phyloP scores from a whole-genome alignment of 2,888 invertebrate genomes.

The Muschampia plurimacula region DNA sequence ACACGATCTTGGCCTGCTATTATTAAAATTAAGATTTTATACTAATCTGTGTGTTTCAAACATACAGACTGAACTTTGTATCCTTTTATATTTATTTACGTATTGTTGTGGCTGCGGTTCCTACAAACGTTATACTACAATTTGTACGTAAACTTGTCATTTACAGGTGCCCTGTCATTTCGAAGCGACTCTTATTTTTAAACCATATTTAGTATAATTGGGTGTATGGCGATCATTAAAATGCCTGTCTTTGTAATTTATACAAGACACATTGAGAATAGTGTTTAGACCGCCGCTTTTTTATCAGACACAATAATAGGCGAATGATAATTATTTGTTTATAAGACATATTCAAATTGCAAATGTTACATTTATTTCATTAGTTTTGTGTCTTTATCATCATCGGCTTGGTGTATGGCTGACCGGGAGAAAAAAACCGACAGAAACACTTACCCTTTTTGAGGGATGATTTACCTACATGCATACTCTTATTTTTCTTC shows the following conservation, averaged over 20 bases:
- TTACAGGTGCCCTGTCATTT: constrained; percentile 37
- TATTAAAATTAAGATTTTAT: too few species aligned
- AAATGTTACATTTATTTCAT: too few species aligned
- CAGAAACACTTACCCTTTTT: too few species aligned
- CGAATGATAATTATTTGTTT: constrained; percentile 8
- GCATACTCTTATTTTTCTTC: too few species aligned
- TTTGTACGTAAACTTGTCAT: constrained; percentile 33
- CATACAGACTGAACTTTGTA: background rate
- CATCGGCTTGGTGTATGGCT: too few species aligned
- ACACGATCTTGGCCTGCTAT: too few species aligned
- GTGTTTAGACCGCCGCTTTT: constrained; percentile 25
- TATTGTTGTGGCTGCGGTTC: constrained; percentile 19
- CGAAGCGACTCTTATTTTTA: constrained; percentile 28
- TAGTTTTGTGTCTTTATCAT: too few species aligned
- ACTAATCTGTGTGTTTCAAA: background rate
- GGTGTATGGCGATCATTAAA: constrained; percentile 32
- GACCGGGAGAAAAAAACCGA: too few species aligned
- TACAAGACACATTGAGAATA: constrained; percentile 30
- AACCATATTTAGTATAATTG: constrained; percentile 38
- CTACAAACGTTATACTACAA: constrained; percentile 30
- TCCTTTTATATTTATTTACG: background rate
- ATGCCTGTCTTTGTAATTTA: constrained; percentile 35
- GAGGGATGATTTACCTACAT: too few species aligned
- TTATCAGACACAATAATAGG: constrained; percentile 22
- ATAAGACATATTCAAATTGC: background rate